These are phyloP conservation scores for Neolamprologus tretocephalus DNA, from an alignment of 2,113 vertebrate species.

Conservation along the genomic window DNA sequence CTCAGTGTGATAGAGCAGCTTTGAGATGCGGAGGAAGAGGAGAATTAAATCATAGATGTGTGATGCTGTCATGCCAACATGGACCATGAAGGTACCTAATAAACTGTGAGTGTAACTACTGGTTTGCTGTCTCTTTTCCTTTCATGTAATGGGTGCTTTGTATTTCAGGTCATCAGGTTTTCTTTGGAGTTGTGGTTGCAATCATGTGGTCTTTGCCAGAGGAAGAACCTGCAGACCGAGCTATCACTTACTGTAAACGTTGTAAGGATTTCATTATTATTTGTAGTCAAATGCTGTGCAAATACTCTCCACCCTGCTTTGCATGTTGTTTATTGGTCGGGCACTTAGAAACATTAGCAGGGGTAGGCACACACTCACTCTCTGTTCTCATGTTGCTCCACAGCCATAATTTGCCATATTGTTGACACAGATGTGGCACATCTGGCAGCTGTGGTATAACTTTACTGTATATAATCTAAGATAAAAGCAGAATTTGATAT, in stretches of 20 bases:
- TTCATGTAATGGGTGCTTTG: background rate
- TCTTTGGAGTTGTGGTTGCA: background rate
- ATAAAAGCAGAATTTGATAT: background rate
- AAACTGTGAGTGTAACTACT: background rate
- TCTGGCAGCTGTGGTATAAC: background rate
- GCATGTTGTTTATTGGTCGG: background rate
- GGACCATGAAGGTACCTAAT: background rate
- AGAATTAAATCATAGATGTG: background rate
- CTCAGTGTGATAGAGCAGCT: background rate
- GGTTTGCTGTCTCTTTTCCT: background rate
- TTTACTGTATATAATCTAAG: fast-evolving
- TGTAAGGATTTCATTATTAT: background rate
- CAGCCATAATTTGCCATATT: background rate
- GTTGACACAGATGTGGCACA: background rate
- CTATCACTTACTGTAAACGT: background rate
- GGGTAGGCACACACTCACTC: background rate
- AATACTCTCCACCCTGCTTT: background rate
- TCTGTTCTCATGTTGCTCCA: background rate
- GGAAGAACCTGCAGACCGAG: background rate
- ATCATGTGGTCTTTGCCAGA: background rate
- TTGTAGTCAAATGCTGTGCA: background rate
- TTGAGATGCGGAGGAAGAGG: background rate
- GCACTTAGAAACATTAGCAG: background rate
- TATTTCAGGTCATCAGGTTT: background rate
- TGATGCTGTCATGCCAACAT: background rate